Conservation (phyloP, 2,888 invertebrate genomes). For the Cistogaster globosa region DNA sequence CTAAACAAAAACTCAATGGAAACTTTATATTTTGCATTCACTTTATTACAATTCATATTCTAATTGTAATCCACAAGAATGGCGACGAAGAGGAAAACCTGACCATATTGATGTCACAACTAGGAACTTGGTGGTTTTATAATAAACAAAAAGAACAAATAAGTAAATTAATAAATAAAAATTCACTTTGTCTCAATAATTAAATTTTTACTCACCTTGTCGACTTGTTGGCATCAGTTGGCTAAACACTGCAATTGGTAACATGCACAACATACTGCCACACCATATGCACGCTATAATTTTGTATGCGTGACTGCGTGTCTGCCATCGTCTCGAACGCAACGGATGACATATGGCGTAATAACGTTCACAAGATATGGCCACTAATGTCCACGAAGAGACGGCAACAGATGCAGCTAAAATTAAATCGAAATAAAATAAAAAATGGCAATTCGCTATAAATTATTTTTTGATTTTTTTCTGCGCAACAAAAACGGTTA, state of each 20-base stretch:
- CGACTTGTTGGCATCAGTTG: constrained; percentile 85
- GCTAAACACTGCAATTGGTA: constrained; percentile 86
- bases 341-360: constrained; percentile 91
- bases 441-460: too few species aligned
- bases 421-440: not conserved
- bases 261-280: constrained; percentile 86
- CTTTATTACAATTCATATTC: too few species aligned
- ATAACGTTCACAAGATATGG: constrained; percentile 90
- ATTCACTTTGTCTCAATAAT: not conserved
- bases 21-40: too few species aligned
- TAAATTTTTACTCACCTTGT: constrained; percentile 75
- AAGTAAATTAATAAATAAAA: too few species aligned
- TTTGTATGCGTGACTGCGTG: constrained; percentile 88
- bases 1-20: too few species aligned
- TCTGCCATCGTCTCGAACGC: constrained; percentile 89
- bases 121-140: too few species aligned
- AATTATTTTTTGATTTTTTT: not conserved
- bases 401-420: not conserved
- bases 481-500: not conserved
- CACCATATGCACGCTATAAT: constrained; percentile 87
- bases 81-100: too few species aligned
- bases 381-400: constrained; percentile 85
- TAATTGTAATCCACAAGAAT: too few species aligned
- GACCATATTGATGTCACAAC: too few species aligned
- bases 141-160: too few species aligned